These are phyloP conservation scores for Phalacrocorax aristotelis DNA, from an alignment of 2,113 vertebrate genomes.

Conservation along the genomic window DNA sequence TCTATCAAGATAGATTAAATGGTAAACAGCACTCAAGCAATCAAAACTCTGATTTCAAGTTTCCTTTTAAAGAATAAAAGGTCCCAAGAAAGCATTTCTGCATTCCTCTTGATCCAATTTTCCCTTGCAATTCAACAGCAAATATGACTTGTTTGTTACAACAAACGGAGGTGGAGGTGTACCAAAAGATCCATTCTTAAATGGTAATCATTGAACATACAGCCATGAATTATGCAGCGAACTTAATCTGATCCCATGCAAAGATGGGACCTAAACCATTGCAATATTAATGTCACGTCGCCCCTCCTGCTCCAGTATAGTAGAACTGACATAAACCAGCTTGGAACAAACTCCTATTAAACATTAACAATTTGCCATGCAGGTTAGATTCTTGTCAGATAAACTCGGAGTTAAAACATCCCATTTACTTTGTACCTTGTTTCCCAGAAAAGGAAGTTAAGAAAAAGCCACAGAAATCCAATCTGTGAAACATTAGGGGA, in stretches of 20 bases:
- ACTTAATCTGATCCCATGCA: conserved; percentile 14
- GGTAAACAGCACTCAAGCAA: conserved; percentile 35
- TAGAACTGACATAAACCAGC: conserved; percentile 38
- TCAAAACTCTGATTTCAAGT: conserved; percentile 46
- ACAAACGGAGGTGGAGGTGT: conserved; percentile 27
- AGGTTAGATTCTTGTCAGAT: conserved; percentile 66
- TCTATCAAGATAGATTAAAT: conserved; percentile 48
- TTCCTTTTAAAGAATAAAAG: conserved; percentile 52
- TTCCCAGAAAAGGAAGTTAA: conserved; percentile 71
- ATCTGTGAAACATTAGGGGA: conserved; percentile 73
- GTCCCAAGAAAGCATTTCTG: conserved; percentile 45
- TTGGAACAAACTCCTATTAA: conserved; percentile 51
- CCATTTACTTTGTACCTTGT: conserved; percentile 66
- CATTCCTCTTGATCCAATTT: conserved; percentile 33
- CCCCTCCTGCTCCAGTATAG: not conserved
- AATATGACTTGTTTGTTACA: not conserved
- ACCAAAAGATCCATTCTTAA: conserved; percentile 34
- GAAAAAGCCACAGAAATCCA: conserved; percentile 71
- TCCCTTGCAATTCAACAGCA: conserved; percentile 20
- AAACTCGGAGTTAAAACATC: conserved; percentile 60
- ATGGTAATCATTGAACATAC: conserved; percentile 4
- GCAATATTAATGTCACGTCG: not conserved
- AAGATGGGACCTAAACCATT: not conserved
- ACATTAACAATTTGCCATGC: conserved; percentile 47
- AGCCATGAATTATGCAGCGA: conserved; percentile 53